Base-by-base conservation (phyloP, 2,113 vertebrate species). In the Notechis scutatus region DNA sequence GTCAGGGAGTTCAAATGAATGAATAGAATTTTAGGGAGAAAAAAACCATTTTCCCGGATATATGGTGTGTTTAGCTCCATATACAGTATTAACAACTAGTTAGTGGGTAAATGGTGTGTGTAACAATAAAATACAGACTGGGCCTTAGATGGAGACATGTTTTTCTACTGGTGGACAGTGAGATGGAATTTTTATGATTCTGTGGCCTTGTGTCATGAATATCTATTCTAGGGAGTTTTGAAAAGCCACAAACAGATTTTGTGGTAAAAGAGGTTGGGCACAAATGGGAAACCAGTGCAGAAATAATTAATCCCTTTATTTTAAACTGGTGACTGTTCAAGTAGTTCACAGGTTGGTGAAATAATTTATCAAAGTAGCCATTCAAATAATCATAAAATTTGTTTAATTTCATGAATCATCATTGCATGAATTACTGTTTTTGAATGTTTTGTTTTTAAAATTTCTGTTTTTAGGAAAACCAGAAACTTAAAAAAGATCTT, bases 401-500 rank as follows among this genome's bases (percentile, higher is more conserved):
- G 55, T 90, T 92, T 92, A n/a, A 90, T 92, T 85, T 94, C 20
- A 4, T 5, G 0, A 61, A 87, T 39, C 39, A 21, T n/a, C 15
- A 24, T 5, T 39, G 12, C 34, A 54, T 26, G 39, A 23, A 42
- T 55, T 21, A 42, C 91, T 10, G 9, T 23, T 90, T 74, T 20
- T 81, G 74, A 81, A 81, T 42, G 74, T 81, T 87, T 9, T 0
- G 74, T 81, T 88, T 3, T 92, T 93, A 4, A 56, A 56, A 88
- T 7, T 86, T 91, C 34, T 64, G 8, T 11, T 92, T 96, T 55
- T 94, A 99, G 99, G 99, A 99, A 95, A 99, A 99, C 96, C 99
- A 99, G 97, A 98, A 97, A 97, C 97, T 99, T 92, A 99, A 98
- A 95, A 99, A 99, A 97, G 98, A 99, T 47, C 98, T 99, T 94